These are phyloP conservation scores for Pycnomerus fuliginosus DNA, from an alignment of 2,888 invertebrate genomes.

Conservation along the genomic window DNA sequence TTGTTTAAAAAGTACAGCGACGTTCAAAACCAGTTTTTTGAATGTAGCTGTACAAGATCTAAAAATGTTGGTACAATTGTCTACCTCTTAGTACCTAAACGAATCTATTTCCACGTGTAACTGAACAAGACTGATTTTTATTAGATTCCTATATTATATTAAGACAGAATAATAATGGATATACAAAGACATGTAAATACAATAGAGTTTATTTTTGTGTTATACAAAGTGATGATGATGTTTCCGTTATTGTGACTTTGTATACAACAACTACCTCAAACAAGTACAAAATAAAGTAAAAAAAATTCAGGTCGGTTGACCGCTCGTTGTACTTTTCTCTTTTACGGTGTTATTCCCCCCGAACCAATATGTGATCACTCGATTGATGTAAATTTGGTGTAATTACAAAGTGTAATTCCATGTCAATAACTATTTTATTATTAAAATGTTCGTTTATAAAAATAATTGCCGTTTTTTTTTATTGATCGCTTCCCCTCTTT, in stretches of 20 bases:
- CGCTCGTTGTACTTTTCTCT: constrained; percentile 25
- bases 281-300: constrained; percentile 32
- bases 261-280: constrained; percentile 33
- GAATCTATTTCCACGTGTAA: constrained; percentile 39
- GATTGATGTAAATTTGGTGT: constrained; percentile 41
- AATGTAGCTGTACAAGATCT: constrained; percentile 15
- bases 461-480: constrained; percentile 32
- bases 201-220: constrained; percentile 21
- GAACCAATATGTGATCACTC: constrained; percentile 43
- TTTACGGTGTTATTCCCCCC: constrained; percentile 20
- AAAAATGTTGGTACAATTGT: constrained; percentile 36
- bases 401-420: constrained; percentile 48
- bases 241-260: constrained; percentile 5
- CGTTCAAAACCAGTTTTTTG: constrained; percentile 9
- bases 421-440: constrained; percentile 54
- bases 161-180: constrained; percentile 29
- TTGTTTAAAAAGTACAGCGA: constrained; percentile 10
- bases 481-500: constrained; percentile 22
- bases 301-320: constrained; percentile 12
- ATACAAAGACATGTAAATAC: constrained; percentile 28
- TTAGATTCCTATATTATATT: constrained; percentile 46
- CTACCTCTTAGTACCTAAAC: constrained; percentile 45
- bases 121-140: constrained; percentile 54
- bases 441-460: constrained; percentile 52
- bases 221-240: constrained; percentile 23